Evolutionary conservation across 2,797 vertebrate species (phyloP), one percentile per base, ranked within the genome.

Genomic region (Coreius guichenoti): DNA sequence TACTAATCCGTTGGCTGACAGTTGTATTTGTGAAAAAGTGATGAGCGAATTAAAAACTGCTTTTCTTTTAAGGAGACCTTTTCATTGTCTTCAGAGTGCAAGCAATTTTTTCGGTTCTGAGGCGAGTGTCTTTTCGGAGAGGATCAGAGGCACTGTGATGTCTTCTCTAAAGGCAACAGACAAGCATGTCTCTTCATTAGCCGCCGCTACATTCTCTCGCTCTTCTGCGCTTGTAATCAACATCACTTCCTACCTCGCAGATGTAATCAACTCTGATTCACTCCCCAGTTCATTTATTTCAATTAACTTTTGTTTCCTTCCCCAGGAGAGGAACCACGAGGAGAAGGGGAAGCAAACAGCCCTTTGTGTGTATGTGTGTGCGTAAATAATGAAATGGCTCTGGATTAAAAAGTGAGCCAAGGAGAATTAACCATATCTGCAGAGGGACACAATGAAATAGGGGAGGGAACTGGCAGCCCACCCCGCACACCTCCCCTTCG

Each of bases 231-330:
- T 80, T 88, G 88, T 89, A 93, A 92, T 93, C 92, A 93, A 87
- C 91, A 90, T 91, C 89, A 81, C 87, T 89, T 88, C 88, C 88
- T 85, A 88, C 86, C 89, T 88, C 88, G 85, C 89, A 72, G 76
- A 93, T 93, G 91, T 91, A 92, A 93, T 93, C 91, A 92, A 91
- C 90, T 87, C 88, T 89, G 86, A 92, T 94, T 92, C 90, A 83
- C 87, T 92, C 89, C 86, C 89, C 75, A 93, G 91, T 93, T 92
- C 87, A 93, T 94, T 93, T 92, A 89, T 93, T 94, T 94, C 92
- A 95, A 94, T 95, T 94, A 94, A 92, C 88, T 74, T 84, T 89
- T 89, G 88, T 92, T 94, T 93, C 85, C 82, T 87, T 88, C 88
- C 89, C 92, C 88, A 84, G 87, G 68, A 88, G 92, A 90, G 89